Evolutionary conservation across 1,140 invertebrate species (phyloP), one percentile per base, ranked within the genome.

Genomic region (Aphis gossypii): DNA sequence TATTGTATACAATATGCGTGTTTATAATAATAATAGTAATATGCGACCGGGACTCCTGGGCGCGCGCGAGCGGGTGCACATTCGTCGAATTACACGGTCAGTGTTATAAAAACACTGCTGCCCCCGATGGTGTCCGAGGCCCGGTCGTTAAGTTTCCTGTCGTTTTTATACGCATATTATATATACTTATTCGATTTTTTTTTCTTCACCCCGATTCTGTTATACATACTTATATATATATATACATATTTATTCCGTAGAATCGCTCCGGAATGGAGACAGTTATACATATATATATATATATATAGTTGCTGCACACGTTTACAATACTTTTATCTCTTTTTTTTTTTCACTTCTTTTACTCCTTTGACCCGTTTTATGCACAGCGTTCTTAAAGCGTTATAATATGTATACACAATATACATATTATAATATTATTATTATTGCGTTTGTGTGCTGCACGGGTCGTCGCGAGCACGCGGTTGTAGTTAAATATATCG

Each of bases 131-230:
- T n/a, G 86, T 48, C 87, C 48, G 20, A 35, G 20, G 84, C 30
- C 90, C 44, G 82, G 46, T 92, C 91, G 82, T 92, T 92, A 83
- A 83, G 91, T 92, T 84, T 48, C 68, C 35, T 84, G 82, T 82
- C 90, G 68, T 92, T 92, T 83, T 83, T 88, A 88, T 84, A 84
- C 9, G 8, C 20, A 41, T n/a, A 20, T 18, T n/a, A n/a, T 1
- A 44, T n/a, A 25, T 11, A 41, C 41, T 21, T 11, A 21, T 30
- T 88, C 46, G 20, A 25, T 54, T 89, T 76, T 68, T 68, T 35
- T 88, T 23, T 38, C 35, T 51, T 87, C 9, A 30, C 48, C 87
- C 18, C 38, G 30, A 86, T 86, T 86, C 48, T 35, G 87, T 51
- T 21, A 20, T 51, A 48, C 11, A 48, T 48, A 48, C 23, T 0